Percentiles rank a stretch among this genome's conserved stretches.
phyloP scores from a whole-genome alignment of 2,888 invertebrate species.

The Zhuqinia jingwanae region DNA sequence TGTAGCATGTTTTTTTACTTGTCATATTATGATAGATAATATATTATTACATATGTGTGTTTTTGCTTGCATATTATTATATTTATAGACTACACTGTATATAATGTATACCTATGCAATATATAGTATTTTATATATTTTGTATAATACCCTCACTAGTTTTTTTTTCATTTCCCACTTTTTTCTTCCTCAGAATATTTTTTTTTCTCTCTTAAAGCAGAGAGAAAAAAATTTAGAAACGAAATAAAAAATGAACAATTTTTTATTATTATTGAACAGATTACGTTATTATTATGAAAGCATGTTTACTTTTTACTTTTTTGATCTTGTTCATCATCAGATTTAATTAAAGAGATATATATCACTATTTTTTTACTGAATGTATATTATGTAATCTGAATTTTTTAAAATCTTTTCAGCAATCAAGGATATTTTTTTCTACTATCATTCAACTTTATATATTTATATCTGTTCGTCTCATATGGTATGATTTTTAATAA shows the following conservation, averaged over 20 bases:
- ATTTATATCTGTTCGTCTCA: too few relatives aligned
- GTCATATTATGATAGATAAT: constrained; percentile 43
- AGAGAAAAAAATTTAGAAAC: neutral
- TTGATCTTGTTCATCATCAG: too few relatives aligned
- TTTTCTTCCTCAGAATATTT: neutral
- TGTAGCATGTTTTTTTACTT: constrained; percentile 55
- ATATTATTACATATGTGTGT: constrained; percentile 5
- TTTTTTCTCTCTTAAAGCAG: constrained; percentile 29
- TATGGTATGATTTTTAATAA: too few relatives aligned
- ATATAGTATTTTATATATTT: constrained; percentile 6
- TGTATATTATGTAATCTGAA: neutral
- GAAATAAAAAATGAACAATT: too few relatives aligned
- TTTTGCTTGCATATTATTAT: too few relatives aligned
- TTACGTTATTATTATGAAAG: constrained; percentile 7
- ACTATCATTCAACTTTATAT: too few relatives aligned
- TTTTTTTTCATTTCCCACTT: neutral
- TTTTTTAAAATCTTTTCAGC: neutral
- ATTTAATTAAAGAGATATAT: too few relatives aligned
- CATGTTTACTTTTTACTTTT: neutral
- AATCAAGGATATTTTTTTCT: too few relatives aligned
- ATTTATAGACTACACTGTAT: constrained; percentile 42
- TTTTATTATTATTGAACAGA: too few relatives aligned
- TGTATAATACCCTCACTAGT: constrained; percentile 49
- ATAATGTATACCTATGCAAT: neutral
- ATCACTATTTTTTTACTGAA: neutral